Evolutionary conservation across 2,113 vertebrate genomes (phyloP).

Genomic region (Gobiocypris rarus): DNA sequence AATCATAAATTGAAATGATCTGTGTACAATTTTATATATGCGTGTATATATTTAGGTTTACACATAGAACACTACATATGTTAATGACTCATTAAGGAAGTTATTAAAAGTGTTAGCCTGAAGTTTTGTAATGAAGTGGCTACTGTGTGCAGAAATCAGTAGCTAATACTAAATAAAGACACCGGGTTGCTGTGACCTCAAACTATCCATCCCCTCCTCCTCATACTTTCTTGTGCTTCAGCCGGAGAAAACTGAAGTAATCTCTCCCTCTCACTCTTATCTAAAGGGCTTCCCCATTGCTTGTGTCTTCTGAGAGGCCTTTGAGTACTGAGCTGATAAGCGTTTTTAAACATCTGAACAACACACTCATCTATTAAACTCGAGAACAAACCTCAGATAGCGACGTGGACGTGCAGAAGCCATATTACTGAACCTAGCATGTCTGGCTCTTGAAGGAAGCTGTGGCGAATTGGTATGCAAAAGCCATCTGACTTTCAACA

Average conservation of each 20-base stretch:
- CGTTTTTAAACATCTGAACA: constrained; percentile 52
- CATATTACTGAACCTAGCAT: background rate
- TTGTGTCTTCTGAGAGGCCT: constrained; percentile 58
- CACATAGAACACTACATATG: background rate
- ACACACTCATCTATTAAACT: constrained; percentile 50
- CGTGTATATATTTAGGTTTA: no score
- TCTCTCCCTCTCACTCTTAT: constrained; percentile 54
- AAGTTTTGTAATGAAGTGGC: background rate
- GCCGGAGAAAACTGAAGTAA: constrained; percentile 42
- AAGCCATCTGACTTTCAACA: background rate
- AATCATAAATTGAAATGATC: no score
- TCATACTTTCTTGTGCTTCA: background rate
- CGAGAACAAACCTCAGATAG: constrained; percentile 48
- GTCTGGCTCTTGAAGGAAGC: background rate
- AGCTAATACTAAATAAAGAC: background rate
- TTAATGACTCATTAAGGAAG: background rate
- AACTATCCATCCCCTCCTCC: background rate
- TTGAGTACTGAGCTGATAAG: constrained; percentile 56
- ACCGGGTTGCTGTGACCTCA: background rate
- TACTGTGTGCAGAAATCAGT: constrained; percentile 1
- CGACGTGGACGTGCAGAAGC: background rate
- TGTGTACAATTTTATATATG: no score
- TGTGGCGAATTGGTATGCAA: constrained; percentile 11
- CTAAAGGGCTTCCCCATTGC: constrained; percentile 54
- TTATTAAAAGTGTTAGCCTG: background rate